Evolutionary conservation across 2,888 invertebrate genomes (phyloP).

Genomic region (Eurytoma adleriae): DNA sequence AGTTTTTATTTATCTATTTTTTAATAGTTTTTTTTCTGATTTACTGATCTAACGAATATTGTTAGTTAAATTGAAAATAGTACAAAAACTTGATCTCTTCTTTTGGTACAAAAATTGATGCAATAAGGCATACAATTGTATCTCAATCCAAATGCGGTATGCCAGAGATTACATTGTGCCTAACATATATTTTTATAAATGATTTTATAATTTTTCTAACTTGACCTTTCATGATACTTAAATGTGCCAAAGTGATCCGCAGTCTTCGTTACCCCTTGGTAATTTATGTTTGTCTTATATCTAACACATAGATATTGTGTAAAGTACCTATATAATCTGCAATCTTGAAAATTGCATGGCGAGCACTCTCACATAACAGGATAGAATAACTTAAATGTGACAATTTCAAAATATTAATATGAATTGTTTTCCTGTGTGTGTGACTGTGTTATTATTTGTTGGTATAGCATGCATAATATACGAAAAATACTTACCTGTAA

Average conservation of each 20-base stretch:
- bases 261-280: constrained; percentile 36
- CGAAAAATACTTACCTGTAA: constrained; percentile 47
- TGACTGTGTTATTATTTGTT: constrained; percentile 55
- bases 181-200: no score
- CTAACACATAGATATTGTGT: constrained; percentile 51
- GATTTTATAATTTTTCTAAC: no score
- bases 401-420: constrained; percentile 51
- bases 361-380: constrained; percentile 50
- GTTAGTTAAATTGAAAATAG: no score
- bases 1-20: constrained; percentile 11
- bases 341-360: constrained; percentile 55
- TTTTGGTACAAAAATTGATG: no score
- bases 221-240: neutral
- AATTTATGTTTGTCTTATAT: constrained; percentile 55
- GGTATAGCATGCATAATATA: constrained; percentile 61
- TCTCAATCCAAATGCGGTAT: no score
- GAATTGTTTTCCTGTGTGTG: constrained; percentile 49
- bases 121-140: no score
- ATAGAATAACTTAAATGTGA: constrained; percentile 53
- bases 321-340: constrained; percentile 43
- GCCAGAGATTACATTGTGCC: no score
- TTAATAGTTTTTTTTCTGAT: no score
- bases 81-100: no score
- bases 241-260: constrained; percentile 50
- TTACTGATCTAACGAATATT: no score